Evolutionary conservation across 2,888 invertebrate species (phyloP).

Genomic region (Tetramorium bicarinatum): DNA sequence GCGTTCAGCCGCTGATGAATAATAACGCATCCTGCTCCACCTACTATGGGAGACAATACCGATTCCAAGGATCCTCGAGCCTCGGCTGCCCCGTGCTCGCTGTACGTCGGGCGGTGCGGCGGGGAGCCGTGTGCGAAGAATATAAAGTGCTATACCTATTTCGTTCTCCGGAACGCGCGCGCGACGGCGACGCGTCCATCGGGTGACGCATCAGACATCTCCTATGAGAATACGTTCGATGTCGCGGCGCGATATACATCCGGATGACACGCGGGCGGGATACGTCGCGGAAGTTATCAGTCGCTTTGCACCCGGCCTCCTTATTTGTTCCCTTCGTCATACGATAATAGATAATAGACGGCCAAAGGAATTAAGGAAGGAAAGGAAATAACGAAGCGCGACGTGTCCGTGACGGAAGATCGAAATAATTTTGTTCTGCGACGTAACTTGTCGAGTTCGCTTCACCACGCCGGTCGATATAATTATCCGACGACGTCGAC

Average conservation of each 20-base stretch:
- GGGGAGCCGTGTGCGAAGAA: constrained; percentile 63
- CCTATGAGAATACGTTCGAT: constrained; percentile 17
- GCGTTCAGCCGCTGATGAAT: constrained; percentile 71
- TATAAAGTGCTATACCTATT: constrained; percentile 71
- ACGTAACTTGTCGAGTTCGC: neutral
- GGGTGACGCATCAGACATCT: constrained; percentile 41
- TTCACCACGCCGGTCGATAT: constrained; percentile 20
- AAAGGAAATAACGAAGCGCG: neutral
- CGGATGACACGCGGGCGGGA: neutral
- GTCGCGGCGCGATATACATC: neutral
- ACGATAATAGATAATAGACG: neutral
- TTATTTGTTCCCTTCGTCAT: neutral
- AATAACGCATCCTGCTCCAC: constrained; percentile 74
- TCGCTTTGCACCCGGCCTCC: no score
- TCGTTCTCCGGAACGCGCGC: constrained; percentile 37
- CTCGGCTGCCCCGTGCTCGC: constrained; percentile 42
- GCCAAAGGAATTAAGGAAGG: no score
- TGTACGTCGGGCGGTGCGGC: constrained; percentile 49
- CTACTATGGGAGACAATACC: constrained; percentile 71
- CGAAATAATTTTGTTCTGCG: constrained; percentile 9
- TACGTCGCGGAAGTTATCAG: neutral
- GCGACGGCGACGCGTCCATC: constrained; percentile 28
- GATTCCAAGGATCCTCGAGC: constrained; percentile 66
- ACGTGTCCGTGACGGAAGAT: neutral
- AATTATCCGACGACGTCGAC: constrained; percentile 30